Base-by-base conservation (phyloP, 2,113 vertebrate species). In the Lepisosteus osseus region DNA sequence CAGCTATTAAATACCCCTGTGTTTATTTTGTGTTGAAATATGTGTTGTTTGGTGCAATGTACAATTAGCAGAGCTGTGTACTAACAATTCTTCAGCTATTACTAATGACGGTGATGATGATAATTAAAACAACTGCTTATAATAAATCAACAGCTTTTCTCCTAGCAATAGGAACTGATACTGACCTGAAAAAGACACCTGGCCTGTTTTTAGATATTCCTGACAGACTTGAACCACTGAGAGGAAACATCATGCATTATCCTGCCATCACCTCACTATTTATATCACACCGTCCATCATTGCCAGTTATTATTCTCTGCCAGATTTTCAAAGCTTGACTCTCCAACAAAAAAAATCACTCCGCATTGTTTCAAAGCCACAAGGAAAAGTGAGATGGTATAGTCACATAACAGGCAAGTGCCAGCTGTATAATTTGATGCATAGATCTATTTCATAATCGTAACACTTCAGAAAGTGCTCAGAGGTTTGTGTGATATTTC, bases 271-370 rank as follows among this genome's bases (percentile, higher is more conserved):
- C 79, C 82, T 73, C 82, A 86, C 91, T 92, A 92, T 92, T 92
- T 92, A 89, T 92, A 92, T 89, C 86, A 80, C 79, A 84, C 91
- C 88, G 88, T 92, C 91, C 88, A 92, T 92, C 91, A 92, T 89
- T 86, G 90, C 90, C 88, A 90, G 89, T 89, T 90, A 87, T 83
- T 87, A 82, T 86, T 84, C 86, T 85, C 86, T 77, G 75, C 78
- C 83, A 78, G 80, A 81, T 80, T 77, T 78, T 83, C 71, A 73
- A 72, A 64, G 55, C 44, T 65, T 47, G 6, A 44, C 64, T 41
- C 62, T 45, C 7, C n/a, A 29, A 29, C 29, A 29, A 29, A 29
- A 29, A 29, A 29, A 29, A 29, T 29, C 29, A 29, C 29, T 29
- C 29, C 29, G 29, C 29, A 29, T 29, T 29, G 29, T 29, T 29